Conservation (phyloP, 1,140 invertebrate genomes). For the Zaprionus africanus region DNA sequence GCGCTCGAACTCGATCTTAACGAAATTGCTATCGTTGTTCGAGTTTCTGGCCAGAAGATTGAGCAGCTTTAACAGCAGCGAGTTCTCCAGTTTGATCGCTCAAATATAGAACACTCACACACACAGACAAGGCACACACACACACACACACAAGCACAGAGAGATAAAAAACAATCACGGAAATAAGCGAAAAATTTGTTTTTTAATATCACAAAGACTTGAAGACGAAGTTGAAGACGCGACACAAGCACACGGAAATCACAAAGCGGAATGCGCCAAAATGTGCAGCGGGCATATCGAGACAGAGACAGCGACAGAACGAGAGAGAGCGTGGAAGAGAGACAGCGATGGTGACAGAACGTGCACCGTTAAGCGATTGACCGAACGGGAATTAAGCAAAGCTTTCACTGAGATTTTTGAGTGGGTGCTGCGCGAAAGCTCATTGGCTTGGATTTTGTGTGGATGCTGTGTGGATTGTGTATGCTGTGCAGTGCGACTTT, state of each 20-base stretch:
- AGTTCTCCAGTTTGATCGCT: conserved; percentile 78
- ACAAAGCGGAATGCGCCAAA: conserved; percentile 75
- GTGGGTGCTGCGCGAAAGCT: not conserved
- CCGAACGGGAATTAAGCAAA: not conserved
- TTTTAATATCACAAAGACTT: conserved; percentile 30
- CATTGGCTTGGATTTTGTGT: not conserved
- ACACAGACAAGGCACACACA: conserved; percentile 15
- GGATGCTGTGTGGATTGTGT: not conserved
- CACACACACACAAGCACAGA: conserved; percentile 10
- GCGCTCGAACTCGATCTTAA: conserved; percentile 82
- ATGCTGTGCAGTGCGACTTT: not conserved
- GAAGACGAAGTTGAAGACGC: conserved; percentile 15
- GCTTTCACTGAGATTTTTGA: not conserved
- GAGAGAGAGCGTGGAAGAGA: not conserved
- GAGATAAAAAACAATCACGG: conserved; percentile 15
- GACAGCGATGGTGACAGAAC: not conserved
- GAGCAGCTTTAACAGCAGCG: conserved; percentile 73
- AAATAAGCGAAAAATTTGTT: conserved; percentile 1
- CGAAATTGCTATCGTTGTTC: conserved; percentile 67
- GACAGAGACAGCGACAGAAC: not conserved
- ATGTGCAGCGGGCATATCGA: conserved; percentile 62
- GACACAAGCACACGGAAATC: conserved; percentile 65
- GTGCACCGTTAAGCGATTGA: conserved; percentile 20
- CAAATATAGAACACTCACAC: conserved; percentile 17
- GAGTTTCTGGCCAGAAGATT: conserved; percentile 67